Conservation (phyloP, 2,113 vertebrate genomes). For the Grammomys surdaster region DNA sequence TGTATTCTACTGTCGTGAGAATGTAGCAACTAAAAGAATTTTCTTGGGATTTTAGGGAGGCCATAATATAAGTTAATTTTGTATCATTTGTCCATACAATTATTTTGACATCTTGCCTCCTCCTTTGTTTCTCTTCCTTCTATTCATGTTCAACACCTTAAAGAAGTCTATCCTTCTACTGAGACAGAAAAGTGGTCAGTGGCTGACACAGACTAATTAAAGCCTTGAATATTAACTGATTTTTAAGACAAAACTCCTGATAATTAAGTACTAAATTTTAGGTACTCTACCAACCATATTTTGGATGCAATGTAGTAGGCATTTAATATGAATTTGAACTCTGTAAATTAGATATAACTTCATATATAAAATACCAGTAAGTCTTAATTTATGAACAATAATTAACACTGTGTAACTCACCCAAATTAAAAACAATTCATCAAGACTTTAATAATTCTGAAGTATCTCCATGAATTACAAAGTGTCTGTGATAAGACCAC, state of each 20-base stretch:
- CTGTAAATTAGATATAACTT: constrained; percentile 51
- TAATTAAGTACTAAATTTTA: not conserved
- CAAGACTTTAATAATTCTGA: constrained; percentile 61
- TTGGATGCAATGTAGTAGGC: not conserved
- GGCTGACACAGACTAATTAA: not conserved
- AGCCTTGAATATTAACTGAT: not conserved
- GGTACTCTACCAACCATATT: not conserved
- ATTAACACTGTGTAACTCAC: constrained; percentile 51
- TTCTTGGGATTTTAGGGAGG: not conserved
- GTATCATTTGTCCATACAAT: not conserved
- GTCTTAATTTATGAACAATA: constrained; percentile 54
- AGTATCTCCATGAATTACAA: constrained; percentile 58
- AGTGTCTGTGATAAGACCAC: not conserved
- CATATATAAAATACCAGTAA: constrained; percentile 61
- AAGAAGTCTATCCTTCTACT: not conserved
- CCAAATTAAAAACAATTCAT: constrained; percentile 76
- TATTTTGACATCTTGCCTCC: not conserved
- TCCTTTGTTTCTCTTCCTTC: not conserved
- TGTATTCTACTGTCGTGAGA: not conserved
- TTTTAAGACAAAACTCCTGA: not conserved
- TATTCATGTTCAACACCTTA: not conserved
- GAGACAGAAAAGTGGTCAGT: not conserved
- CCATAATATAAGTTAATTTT: not conserved
- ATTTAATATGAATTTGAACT: constrained; percentile 61
- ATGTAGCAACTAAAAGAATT: too few species aligned